Percentiles rank a stretch among this genome's conserved stretches.
Evolutionary conservation across 2,888 invertebrate species (phyloP).

Genomic region (Serrognathus titanus): DNA sequence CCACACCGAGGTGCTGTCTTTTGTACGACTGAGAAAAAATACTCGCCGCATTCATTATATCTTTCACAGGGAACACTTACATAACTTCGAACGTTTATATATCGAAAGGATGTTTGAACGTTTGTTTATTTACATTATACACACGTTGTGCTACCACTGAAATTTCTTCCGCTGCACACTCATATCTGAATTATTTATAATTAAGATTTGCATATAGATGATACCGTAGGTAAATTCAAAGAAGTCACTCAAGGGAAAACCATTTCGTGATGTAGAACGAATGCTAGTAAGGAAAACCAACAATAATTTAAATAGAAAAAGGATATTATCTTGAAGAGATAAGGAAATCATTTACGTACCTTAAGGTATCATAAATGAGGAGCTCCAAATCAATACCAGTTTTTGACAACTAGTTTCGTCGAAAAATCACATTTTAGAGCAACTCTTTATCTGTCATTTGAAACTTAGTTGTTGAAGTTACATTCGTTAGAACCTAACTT

Average conservation of each 20-base stretch:
- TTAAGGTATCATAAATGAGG: too few species aligned
- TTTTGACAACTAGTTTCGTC: too few species aligned
- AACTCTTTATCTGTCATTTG: too few species aligned
- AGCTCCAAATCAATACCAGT: too few species aligned
- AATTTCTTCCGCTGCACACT: background rate
- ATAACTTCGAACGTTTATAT: constrained; percentile 14
- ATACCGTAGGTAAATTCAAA: too few species aligned
- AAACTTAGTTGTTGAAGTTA: too few species aligned
- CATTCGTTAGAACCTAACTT: too few species aligned
- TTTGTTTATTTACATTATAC: constrained; percentile 4
- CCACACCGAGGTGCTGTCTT: constrained; percentile 7
- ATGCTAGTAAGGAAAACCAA: background rate
- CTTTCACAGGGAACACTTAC: constrained; percentile 16
- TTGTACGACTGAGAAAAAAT: constrained; percentile 17
- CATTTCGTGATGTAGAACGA: too few species aligned
- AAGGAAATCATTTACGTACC: background rate
- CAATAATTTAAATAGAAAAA: background rate
- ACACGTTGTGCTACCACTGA: background rate
- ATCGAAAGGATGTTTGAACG: constrained; percentile 10
- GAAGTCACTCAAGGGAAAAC: background rate
- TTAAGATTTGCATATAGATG: too few species aligned
- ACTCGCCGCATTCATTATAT: constrained; percentile 9
- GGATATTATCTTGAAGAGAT: background rate
- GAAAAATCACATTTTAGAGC: too few species aligned
- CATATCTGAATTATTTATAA: too few species aligned